phyloP scores from a whole-genome alignment of 2,113 vertebrate genomes.

The Eptesicus fuscus region DNA sequence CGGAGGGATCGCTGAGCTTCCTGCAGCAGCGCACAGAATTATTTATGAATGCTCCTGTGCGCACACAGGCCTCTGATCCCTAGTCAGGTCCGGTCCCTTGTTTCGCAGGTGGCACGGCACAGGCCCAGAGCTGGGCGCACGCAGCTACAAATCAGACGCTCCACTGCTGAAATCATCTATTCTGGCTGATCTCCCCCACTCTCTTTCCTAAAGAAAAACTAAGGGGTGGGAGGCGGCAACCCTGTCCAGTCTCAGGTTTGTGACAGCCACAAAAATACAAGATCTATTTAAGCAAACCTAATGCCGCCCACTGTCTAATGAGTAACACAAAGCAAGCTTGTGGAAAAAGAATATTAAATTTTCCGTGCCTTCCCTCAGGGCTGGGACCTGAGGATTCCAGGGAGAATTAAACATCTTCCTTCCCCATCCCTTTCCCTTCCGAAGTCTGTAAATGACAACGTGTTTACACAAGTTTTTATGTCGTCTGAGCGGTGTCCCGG shows the following conservation, averaged over 20 bases:
- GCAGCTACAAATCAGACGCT: not conserved
- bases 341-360: conserved; percentile 82
- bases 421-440: conserved; percentile 67
- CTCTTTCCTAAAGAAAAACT: not conserved
- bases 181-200: not conserved
- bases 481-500: conserved; percentile 83
- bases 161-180: not conserved
- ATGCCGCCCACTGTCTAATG: conserved; percentile 40
- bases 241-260: not conserved
- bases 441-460: conserved; percentile 79
- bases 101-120: not conserved
- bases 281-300: conserved; percentile 78
- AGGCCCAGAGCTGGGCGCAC: not conserved
- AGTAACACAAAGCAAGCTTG: conserved; percentile 77
- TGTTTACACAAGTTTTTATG: conserved; percentile 86
- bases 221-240: not conserved
- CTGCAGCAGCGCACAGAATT: not conserved
- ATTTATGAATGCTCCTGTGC: not conserved
- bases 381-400: conserved; percentile 52
- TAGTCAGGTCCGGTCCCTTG: accelerated
- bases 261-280: conserved; percentile 49
- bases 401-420: conserved; percentile 62
- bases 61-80: not conserved
- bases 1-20: not conserved
- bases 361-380: conserved; percentile 75